phyloP scores from a whole-genome alignment of 2,113 vertebrate genomes.

The Hippocampus barbouri region DNA sequence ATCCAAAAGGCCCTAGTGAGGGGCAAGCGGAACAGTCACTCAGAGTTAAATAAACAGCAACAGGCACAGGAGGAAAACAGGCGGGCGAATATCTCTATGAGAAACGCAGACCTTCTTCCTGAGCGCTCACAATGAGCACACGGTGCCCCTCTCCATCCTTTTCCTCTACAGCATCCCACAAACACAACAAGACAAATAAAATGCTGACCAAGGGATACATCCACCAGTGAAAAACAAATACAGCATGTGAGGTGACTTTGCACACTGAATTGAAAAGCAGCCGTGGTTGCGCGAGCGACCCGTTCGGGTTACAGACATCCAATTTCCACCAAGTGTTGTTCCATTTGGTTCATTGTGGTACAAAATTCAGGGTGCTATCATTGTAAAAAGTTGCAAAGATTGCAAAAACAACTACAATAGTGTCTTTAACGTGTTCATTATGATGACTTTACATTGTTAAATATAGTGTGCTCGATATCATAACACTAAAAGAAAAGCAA shows the following conservation, averaged over 20 bases:
- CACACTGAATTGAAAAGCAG: conserved; percentile 5
- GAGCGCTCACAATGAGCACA: conserved; percentile 41
- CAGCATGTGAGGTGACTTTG: neutral
- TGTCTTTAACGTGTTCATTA: no score
- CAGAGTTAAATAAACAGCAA: conserved; percentile 68
- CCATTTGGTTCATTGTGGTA: neutral
- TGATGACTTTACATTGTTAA: no score
- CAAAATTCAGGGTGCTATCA: neutral
- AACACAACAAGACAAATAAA: conserved; percentile 55
- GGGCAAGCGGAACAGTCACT: conserved; percentile 34
- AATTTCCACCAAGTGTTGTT: neutral
- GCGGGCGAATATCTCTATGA: conserved; percentile 58
- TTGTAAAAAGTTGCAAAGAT: no score
- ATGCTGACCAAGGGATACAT: conserved; percentile 17
- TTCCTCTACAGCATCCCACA: conserved; percentile 34
- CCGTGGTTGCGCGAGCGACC: neutral
- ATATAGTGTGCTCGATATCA: no score
- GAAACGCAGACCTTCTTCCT: conserved; percentile 69
- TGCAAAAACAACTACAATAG: no score
- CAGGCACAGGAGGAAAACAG: conserved; percentile 53
- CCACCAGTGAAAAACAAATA: conserved; percentile 1
- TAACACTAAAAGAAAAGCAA: no score
- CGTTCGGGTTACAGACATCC: neutral
- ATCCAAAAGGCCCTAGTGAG: conserved; percentile 56
- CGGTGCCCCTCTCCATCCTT: conserved; percentile 45